These are phyloP conservation scores for Caenorhabditis sulstoni DNA, from an alignment of 2,888 invertebrate genomes.

Conservation along the genomic window DNA sequence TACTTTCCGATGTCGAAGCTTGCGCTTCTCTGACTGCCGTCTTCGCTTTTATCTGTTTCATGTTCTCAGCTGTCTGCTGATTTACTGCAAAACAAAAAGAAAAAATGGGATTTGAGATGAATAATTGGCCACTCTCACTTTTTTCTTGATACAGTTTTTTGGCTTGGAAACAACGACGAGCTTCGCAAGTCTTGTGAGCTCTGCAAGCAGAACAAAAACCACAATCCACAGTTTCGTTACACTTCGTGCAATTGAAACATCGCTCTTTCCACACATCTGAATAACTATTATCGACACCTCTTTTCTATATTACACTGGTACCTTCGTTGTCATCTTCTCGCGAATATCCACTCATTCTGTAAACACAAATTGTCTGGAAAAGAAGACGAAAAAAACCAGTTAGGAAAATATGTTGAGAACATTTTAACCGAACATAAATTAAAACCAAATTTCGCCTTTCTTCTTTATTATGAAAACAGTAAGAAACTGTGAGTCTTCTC, in stretches of 20 bases:
- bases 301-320: conserved; percentile 1
- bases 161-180: conserved; percentile 39
- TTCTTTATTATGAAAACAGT: neutral
- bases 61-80: conserved; percentile 30
- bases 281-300: neutral
- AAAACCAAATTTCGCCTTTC: neutral
- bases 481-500: too few relatives aligned
- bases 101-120: neutral
- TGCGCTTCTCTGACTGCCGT: conserved; percentile 19
- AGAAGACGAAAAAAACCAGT: too few relatives aligned
- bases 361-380: neutral
- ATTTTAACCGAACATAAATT: too few relatives aligned
- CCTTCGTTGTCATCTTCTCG: conserved; percentile 18
- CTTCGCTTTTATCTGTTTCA: conserved; percentile 35
- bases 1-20: neutral
- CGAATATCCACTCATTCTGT: conserved; percentile 1
- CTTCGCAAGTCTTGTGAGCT: conserved; percentile 18
- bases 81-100: neutral
- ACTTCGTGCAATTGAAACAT: conserved; percentile 45
- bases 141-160: conserved; percentile 35
- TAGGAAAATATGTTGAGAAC: too few relatives aligned
- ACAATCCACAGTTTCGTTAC: conserved; percentile 22
- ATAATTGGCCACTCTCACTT: conserved; percentile 5
- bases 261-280: conserved; percentile 31
- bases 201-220: conserved; percentile 20